A percentile compares a stretch with the other conserved stretches of the same genome.
Conservation (phyloP, 2,113 vertebrate species). For the Onychostoma macrolepis region DNA sequence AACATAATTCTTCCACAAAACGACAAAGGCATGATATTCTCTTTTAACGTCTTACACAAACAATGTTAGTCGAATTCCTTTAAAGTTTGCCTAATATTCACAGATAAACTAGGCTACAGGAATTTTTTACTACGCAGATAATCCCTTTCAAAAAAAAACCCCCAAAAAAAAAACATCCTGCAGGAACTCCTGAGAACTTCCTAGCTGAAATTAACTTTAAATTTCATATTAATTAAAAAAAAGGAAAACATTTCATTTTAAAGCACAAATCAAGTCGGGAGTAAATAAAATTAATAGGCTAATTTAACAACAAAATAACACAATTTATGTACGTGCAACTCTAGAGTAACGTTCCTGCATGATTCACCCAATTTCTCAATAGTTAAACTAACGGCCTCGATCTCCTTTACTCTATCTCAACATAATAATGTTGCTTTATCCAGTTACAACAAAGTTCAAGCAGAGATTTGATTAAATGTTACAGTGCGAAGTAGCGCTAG, state of each 20-base stretch:
- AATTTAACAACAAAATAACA: not conserved
- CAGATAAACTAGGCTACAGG: not conserved
- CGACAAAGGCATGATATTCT: not conserved
- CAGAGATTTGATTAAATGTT: not conserved
- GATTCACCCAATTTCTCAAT: not conserved
- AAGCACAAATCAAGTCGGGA: not conserved
- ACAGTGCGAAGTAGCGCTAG: not conserved
- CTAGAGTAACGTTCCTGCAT: not conserved
- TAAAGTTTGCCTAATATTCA: not conserved
- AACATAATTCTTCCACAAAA: not conserved
- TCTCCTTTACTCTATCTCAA: not conserved
- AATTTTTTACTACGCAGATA: not conserved
- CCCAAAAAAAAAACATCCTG: no score
- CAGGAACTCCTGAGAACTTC: no score
- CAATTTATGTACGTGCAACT: not conserved
- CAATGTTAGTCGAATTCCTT: not conserved
- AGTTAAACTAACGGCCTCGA: not conserved
- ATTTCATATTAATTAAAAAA: no score
- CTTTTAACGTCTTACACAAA: not conserved
- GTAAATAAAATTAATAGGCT: not conserved
- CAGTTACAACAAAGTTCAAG: constrained; percentile 5
- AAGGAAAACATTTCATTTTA: not conserved
- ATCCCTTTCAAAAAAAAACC: no score
- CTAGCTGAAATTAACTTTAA: no score
- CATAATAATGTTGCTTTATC: not conserved